Evolutionary conservation across 2,797 vertebrate species (phyloP), one percentile per base, ranked within the genome.

Genomic region (Falco naumanni): DNA sequence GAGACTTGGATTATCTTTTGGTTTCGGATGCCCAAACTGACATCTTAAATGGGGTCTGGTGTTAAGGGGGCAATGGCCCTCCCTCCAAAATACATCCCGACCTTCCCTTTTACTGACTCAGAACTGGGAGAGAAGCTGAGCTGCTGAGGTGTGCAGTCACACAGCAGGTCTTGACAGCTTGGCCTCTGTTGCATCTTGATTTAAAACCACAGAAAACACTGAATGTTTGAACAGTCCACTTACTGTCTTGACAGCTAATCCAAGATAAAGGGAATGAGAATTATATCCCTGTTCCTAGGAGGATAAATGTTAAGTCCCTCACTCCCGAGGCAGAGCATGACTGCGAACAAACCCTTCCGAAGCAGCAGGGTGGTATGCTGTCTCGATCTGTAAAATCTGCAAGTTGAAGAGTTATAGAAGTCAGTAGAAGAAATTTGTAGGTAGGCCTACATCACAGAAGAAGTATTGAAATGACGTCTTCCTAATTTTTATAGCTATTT

Each of bases 221-320:
- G 61, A 54, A 64, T 90, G 75, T 91, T 89, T 93, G 78, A 93
- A 81, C 48, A 91, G 60, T 74, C 56, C 69, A 75, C 51, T 65
- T 81, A 70, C 51, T 84, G 69, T 63, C 82, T 78, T 84, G 78
- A 78, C 87, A 91, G 57, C 24, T 87, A 89, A 78, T 74, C 65
- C 75, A 84, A 94, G 81, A 63, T 78, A 89, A 81, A 94, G 56
- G 74, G 61, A 89, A 78, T 63, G 20, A 91, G 61, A 89, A 84
- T 90, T 77, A 92, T 16, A 54, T 47, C 34, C 59, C 39, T 70
- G 0, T 84, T 91, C 61, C 60, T 78, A 91, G 64, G 61, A 91
- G 78, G 51, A 56, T 84, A 91, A 89, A 74, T 87, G 81, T 50
- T 74, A 87, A 84, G 47, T 89, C 28, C 20, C 26, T 85, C 79